These are phyloP conservation scores for Promerops cafer DNA, from an alignment of 2,113 vertebrate species.

Conservation along the genomic window DNA sequence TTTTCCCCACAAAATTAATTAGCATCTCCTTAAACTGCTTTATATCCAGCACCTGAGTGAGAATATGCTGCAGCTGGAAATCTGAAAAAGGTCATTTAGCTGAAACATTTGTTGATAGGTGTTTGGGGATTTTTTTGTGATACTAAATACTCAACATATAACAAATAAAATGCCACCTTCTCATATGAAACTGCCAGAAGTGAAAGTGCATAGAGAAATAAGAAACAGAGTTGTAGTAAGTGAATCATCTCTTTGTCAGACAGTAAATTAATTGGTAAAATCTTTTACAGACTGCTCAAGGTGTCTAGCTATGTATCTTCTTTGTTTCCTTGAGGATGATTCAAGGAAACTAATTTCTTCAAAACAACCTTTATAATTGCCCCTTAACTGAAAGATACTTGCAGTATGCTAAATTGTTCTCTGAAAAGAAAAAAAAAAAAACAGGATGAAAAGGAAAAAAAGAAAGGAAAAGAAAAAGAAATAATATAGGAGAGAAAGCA, in stretches of 20 bases:
- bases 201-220: not conserved
- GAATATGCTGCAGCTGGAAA: constrained; percentile 16
- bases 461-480: not conserved
- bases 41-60: not conserved
- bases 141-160: not conserved
- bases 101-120: constrained; percentile 23
- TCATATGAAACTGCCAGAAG: not conserved
- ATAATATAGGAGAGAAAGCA: not conserved
- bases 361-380: not conserved
- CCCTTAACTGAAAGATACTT: not conserved
- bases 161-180: not conserved
- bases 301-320: not conserved
- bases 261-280: not conserved
- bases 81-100: not conserved
- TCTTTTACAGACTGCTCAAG: not conserved
- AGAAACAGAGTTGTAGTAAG: not conserved
- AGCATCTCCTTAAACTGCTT: not conserved
- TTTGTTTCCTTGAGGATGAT: not conserved
- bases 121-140: not conserved
- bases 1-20: not conserved
- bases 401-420: not conserved
- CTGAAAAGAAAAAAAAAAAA: not conserved
- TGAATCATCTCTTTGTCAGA: not conserved
- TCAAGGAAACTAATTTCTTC: not conserved
- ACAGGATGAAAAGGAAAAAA: not conserved